Conservation (phyloP, 2,888 invertebrate species). For the Lutraria lutraria region DNA sequence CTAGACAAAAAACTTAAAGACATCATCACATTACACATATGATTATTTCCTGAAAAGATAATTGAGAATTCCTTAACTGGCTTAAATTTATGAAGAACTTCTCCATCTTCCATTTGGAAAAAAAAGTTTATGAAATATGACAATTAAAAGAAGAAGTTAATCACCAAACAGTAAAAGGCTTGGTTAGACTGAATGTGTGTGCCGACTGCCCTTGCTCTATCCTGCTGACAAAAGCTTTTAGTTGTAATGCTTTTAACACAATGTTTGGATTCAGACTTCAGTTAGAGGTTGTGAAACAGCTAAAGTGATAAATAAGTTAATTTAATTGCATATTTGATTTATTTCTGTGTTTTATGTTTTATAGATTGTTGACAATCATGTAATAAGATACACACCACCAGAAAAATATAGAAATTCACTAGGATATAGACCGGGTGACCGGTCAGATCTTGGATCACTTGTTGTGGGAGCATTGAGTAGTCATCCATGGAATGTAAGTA, state of each 20-base stretch:
- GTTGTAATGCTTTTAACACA: background rate
- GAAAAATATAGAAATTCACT: slow-evolving; percentile 91
- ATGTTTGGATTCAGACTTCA: background rate
- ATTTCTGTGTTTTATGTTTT: slow-evolving; percentile 72
- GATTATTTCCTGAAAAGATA: too few species aligned
- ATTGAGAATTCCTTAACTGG: too few species aligned
- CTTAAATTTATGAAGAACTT: too few species aligned
- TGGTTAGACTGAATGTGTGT: too few species aligned
- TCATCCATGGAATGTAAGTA: slow-evolving; percentile 82
- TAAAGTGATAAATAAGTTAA: background rate
- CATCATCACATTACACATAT: too few species aligned
- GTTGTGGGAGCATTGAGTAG: slow-evolving; percentile 93
- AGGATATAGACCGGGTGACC: slow-evolving; percentile 87
- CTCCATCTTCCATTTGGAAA: too few species aligned
- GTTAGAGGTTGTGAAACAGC: background rate
- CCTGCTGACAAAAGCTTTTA: too few species aligned
- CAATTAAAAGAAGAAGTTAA: too few species aligned
- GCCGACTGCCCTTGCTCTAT: too few species aligned
- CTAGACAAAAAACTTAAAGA: too few species aligned
- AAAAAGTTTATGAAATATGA: too few species aligned
- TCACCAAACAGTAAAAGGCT: too few species aligned
- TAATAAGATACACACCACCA: slow-evolving; percentile 95
- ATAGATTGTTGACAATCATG: slow-evolving; percentile 97
- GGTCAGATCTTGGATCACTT: slow-evolving; percentile 89
- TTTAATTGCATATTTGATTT: background rate